phyloP scores from a whole-genome alignment of 2,797 vertebrate species.

The Acanthis flammea region DNA sequence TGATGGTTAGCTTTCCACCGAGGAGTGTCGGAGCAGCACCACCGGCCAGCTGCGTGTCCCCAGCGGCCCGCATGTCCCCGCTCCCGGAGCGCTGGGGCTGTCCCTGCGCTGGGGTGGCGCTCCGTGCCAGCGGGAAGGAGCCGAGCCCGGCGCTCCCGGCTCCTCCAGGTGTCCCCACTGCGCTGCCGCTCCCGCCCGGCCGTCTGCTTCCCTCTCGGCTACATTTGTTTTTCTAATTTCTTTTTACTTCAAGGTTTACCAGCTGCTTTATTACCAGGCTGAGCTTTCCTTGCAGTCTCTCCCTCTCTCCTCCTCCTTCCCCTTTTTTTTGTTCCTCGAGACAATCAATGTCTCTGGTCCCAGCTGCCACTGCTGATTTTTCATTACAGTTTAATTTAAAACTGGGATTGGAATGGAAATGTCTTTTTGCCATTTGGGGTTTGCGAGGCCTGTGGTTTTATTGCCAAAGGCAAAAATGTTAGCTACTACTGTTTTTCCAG shows the following conservation, averaged over 20 bases:
- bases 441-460: conserved; percentile 80
- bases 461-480: conserved; percentile 84
- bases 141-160: background rate
- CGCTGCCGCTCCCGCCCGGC: conserved; percentile 2
- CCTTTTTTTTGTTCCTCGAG: conserved; percentile 77
- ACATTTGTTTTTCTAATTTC: conserved; percentile 84
- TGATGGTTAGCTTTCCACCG: background rate
- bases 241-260: conserved; percentile 82
- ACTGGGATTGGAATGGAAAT: conserved; percentile 86
- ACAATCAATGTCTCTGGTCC: conserved; percentile 83
- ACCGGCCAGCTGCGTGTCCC: background rate
- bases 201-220: conserved; percentile 64
- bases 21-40: background rate
- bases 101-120: background rate
- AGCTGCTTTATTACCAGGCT: conserved; percentile 80
- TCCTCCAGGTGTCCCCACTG: conserved; percentile 59
- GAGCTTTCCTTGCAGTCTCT: conserved; percentile 75
- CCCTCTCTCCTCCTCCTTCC: conserved; percentile 61
- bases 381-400: conserved; percentile 89
- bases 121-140: accelerated
- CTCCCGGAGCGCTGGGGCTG: background rate
- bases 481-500: conserved; percentile 81
- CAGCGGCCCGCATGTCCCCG: background rate
- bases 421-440: conserved; percentile 83
- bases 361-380: conserved; percentile 86